A percentile compares a stretch with the other conserved stretches of the same genome.
Evolutionary conservation across 2,113 vertebrate species (phyloP).

Genomic region (Halcyon malimbica): DNA sequence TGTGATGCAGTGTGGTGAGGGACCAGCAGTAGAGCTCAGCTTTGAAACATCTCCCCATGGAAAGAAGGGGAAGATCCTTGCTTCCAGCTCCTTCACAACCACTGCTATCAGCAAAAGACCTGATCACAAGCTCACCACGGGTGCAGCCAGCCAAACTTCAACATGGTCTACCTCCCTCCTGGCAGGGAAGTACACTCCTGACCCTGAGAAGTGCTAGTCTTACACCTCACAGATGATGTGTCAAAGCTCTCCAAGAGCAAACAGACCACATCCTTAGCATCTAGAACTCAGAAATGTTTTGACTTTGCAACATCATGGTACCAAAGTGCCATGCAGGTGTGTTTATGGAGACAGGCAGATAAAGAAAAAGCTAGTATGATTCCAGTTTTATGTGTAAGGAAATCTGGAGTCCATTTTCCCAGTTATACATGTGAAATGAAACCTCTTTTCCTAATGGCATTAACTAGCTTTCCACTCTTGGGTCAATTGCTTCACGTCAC

Average conservation of each 20-base stretch:
- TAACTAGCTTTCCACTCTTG: not conserved
- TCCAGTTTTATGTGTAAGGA: not conserved
- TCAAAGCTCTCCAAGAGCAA: not conserved
- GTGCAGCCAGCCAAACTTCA: not conserved
- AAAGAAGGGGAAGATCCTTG: not conserved
- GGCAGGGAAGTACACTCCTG: not conserved
- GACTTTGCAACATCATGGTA: not conserved
- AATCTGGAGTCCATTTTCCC: not conserved
- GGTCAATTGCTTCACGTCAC: fast-evolving
- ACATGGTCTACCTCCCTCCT: not conserved
- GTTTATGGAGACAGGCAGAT: not conserved
- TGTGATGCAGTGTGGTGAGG: fast-evolving
- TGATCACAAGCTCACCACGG: not conserved
- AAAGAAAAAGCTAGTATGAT: not conserved
- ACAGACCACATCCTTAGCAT: not conserved
- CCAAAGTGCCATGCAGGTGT: not conserved
- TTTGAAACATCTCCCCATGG: not conserved
- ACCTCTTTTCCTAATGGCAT: not conserved
- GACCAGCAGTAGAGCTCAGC: not conserved
- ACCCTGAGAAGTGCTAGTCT: not conserved
- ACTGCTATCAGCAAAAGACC: not conserved
- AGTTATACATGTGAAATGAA: not conserved
- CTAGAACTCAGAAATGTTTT: not conserved
- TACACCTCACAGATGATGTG: not conserved
- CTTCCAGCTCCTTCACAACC: not conserved